These are phyloP conservation scores for Herminia tarsipennalis DNA, from an alignment of 2,888 invertebrate species.

Conservation along the genomic window DNA sequence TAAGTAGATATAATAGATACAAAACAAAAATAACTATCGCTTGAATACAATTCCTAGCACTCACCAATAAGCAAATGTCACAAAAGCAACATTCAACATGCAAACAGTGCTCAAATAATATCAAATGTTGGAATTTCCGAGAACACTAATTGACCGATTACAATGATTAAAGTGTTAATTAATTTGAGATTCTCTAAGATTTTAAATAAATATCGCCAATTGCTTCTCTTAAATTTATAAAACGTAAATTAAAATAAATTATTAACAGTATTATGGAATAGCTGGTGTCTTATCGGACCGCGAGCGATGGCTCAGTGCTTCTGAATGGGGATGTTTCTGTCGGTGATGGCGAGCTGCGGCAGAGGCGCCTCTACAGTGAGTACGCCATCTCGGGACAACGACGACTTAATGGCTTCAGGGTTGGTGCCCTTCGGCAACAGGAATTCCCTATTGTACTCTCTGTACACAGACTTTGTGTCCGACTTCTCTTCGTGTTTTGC, in stretches of 20 bases:
- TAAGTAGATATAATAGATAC: constrained; percentile 58
- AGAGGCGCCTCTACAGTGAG: constrained; percentile 98
- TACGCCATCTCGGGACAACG: constrained; percentile 98
- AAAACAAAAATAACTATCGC: constrained; percentile 65
- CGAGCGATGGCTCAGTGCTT: constrained; percentile 74
- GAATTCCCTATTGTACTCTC: constrained; percentile 99
- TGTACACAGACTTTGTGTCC: constrained; percentile 97
- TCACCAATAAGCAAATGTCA: constrained; percentile 71
- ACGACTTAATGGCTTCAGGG: constrained; percentile 98
- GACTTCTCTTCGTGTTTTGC: constrained; percentile 99
- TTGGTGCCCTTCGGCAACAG: constrained; percentile 98
- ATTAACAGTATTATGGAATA: constrained; percentile 83
- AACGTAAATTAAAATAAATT: constrained; percentile 84
- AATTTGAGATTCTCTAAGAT: constrained; percentile 82
- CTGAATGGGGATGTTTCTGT: constrained; percentile 94
- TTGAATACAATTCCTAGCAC: constrained; percentile 63
- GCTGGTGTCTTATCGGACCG: constrained; percentile 66
- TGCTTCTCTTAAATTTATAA: constrained; percentile 70
- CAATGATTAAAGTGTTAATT: constrained; percentile 57
- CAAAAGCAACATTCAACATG: constrained; percentile 64
- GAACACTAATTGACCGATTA: constrained; percentile 64
- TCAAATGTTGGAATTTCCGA: constrained; percentile 56
- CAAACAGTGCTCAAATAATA: constrained; percentile 57
- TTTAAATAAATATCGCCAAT: constrained; percentile 79
- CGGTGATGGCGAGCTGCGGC: constrained; percentile 93